A percentile compares a stretch with the other conserved stretches of the same genome.
phyloP scores from a whole-genome alignment of 64 coral and sea anemone genomes.

The Stichodactyla mertensii region DNA sequence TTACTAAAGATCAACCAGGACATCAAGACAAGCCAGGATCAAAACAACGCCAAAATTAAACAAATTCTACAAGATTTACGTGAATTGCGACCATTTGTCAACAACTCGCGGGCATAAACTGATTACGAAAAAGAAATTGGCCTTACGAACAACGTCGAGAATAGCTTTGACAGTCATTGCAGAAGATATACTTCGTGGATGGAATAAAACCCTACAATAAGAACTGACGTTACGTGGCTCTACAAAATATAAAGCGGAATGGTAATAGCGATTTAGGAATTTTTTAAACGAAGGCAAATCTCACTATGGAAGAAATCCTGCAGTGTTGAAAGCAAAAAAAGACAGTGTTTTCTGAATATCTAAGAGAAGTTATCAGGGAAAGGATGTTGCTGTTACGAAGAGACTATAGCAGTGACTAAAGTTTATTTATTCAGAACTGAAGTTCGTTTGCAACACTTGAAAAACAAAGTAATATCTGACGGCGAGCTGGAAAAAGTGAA shows the following conservation, averaged over 20 bases:
- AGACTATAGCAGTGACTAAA: not conserved
- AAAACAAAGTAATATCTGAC: not conserved
- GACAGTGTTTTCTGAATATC: not conserved
- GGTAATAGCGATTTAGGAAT: not conserved
- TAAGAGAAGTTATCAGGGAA: not conserved
- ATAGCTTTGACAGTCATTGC: not conserved
- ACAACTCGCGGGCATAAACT: constrained; percentile 6
- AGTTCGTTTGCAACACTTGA: too few species aligned
- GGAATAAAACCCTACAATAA: not conserved
- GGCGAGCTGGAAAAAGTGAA: not conserved
- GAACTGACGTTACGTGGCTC: not conserved
- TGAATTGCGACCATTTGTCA: not conserved
- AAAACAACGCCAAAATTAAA: constrained; percentile 19
- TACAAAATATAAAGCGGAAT: not conserved
- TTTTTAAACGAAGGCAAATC: not conserved
- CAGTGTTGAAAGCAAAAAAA: not conserved
- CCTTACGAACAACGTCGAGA: not conserved
- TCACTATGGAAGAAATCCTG: not conserved
- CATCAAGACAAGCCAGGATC: constrained; percentile 5
- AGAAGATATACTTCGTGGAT: not conserved
- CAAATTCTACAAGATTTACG: not conserved
- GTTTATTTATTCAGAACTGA: too few species aligned
- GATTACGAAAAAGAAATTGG: not conserved
- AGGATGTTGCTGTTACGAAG: not conserved
- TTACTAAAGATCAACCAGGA: constrained; percentile 6